Base-by-base conservation (phyloP, 2,888 invertebrate genomes). In the Crioceris asparagi region DNA sequence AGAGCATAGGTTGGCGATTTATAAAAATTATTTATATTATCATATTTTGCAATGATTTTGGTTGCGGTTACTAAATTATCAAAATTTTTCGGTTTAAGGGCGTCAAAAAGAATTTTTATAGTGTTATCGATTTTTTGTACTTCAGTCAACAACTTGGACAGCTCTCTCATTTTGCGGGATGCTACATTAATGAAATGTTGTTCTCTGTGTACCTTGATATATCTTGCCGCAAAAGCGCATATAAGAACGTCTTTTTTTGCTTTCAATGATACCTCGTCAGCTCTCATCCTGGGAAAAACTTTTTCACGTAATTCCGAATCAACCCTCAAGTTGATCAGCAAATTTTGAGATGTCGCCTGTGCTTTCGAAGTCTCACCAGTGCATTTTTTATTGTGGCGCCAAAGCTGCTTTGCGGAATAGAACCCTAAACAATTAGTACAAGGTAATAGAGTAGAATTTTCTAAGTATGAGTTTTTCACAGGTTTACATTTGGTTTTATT, bases 1-100 rank as follows among this genome's bases (percentile, higher is more conserved):
- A 38, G 18, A n/a, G 38, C 35, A 19, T 29, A 38, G 7, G 38
- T 41, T 23, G 37, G 38, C 17, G 35, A 26, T 16, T 35, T 12
- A 12, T 18, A 41, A 12, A 19, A 3, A 2, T 29, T 29, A 5
- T 41, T 41, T 19, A 11, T 17, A 6, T 3, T 15, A 18, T 37
- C 34, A 15, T 41, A 41, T 26, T 19, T 25, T 4, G 32, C 23
- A 10, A 35, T 35, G 12, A 8, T 29, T 18, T 35, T 35, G 3
- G 29, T n/a, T 5, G 27, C 35, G 6, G 10, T 2, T 10, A 35
- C 35, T n/a, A n/a, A n/a, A 4, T 17, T 8, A 29, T 29, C 29
- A 11, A 16, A 35, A 18, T 19, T 6, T 17, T 29, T 11, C 10
- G 35, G 35, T 14, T 17, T 8, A 4, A 29, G 14, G 2, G 21